Conservation (phyloP, 2,113 vertebrate species). For the Catharus fuscescens region DNA sequence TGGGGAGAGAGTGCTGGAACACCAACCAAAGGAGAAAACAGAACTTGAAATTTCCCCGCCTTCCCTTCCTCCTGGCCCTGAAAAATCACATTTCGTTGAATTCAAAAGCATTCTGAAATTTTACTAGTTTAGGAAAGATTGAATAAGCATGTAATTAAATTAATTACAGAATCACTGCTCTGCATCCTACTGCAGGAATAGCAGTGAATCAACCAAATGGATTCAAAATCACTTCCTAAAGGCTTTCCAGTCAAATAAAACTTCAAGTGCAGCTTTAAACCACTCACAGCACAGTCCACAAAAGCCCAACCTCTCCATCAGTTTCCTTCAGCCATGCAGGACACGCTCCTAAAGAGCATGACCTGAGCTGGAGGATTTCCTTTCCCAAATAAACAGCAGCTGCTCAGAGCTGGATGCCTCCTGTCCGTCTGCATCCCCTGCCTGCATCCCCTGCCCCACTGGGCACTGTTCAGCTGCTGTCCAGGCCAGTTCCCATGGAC, state of each 20-base stretch:
- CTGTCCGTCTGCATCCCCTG: neutral
- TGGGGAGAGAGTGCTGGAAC: neutral
- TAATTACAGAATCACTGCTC: conserved; percentile 78
- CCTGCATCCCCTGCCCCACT: neutral
- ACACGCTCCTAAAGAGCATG: rapidly evolving
- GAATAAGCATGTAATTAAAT: conserved; percentile 80
- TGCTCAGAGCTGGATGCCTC: rapidly evolving
- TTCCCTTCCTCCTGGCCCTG: neutral
- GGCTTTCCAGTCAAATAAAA: conserved; percentile 44
- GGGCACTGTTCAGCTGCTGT: no score
- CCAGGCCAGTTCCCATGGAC: no score
- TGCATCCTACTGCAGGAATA: conserved; percentile 69
- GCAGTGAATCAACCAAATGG: conserved; percentile 63
- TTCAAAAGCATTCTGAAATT: conserved; percentile 74
- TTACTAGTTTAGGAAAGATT: conserved; percentile 72
- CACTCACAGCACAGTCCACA: neutral
- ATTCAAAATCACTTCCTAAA: conserved; percentile 50
- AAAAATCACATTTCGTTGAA: conserved; percentile 57
- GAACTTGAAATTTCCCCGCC: neutral
- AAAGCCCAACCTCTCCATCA: neutral
- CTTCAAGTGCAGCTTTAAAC: conserved; percentile 30
- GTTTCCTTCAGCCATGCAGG: neutral
- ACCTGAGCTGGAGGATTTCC: neutral
- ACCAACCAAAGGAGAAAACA: neutral
- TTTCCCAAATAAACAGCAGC: neutral